A percentile compares a stretch with the other conserved stretches of the same genome.
These are phyloP conservation scores for Pollenia amentaria DNA, from an alignment of 2,888 invertebrate genomes.

Conservation along the genomic window DNA sequence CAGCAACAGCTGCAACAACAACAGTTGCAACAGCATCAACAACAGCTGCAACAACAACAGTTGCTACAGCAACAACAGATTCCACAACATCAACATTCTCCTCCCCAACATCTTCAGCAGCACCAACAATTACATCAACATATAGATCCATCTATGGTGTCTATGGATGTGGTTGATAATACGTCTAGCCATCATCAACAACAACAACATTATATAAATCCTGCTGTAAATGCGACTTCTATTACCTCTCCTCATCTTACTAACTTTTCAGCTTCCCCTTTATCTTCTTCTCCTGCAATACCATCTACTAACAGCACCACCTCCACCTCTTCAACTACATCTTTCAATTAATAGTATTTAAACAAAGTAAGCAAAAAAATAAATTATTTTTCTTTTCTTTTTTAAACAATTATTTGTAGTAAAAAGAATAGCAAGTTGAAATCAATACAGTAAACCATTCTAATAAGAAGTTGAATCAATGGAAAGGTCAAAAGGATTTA, in stretches of 20 bases:
- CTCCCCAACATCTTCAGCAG: constrained; percentile 62
- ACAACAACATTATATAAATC: constrained; percentile 71
- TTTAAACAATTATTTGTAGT: constrained; percentile 61
- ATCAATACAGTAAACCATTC: constrained; percentile 43
- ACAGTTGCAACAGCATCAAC: constrained; percentile 49
- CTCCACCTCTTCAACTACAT: constrained; percentile 74
- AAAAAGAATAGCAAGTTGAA: constrained; percentile 61
- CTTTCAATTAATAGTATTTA: constrained; percentile 79
- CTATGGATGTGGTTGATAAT: constrained; percentile 66
- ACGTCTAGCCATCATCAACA: constrained; percentile 77
- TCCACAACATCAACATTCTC: constrained; percentile 60
- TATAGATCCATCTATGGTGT: constrained; percentile 61
- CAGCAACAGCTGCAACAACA: constrained; percentile 73
- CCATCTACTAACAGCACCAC: constrained; percentile 56
- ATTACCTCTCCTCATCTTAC: constrained; percentile 52
- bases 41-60: neutral
- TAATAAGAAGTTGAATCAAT: constrained; percentile 53
- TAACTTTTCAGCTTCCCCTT: constrained; percentile 50
- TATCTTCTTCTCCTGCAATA: constrained; percentile 55
- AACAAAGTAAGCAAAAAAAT: constrained; percentile 48
- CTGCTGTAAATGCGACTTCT: constrained; percentile 66
- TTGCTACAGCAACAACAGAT: constrained; percentile 73
- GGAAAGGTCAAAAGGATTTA: constrained; percentile 53
- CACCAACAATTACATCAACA: constrained; percentile 63
- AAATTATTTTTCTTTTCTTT: constrained; percentile 5